Conservation (phyloP, 2,113 vertebrate species). For the Phalacrocorax carbo region DNA sequence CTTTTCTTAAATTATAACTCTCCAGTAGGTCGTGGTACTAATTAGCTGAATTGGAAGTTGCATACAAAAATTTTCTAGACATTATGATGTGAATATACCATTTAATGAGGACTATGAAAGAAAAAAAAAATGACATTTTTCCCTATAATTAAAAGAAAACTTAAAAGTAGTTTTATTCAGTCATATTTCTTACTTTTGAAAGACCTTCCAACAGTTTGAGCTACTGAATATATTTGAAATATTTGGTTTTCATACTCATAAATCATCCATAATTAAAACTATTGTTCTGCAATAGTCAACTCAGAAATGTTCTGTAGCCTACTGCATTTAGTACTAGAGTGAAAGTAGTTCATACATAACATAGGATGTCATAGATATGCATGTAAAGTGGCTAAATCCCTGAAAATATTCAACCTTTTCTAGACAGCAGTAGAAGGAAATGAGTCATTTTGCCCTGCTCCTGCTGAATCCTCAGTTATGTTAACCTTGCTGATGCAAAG, state of each 20-base stretch:
- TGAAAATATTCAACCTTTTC: neutral
- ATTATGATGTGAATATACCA: slow-evolving; percentile 37
- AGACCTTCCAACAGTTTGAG: neutral
- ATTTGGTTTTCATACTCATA: neutral
- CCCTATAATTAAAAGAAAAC: slow-evolving; percentile 38
- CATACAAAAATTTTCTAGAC: neutral
- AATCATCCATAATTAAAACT: neutral
- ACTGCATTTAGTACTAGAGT: neutral
- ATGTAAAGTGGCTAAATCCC: neutral
- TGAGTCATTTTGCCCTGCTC: neutral
- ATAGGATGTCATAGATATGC: neutral
- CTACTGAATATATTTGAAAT: slow-evolving; percentile 12
- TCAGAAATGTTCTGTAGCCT: neutral
- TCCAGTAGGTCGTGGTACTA: slow-evolving; percentile 7
- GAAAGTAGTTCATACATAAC: neutral
- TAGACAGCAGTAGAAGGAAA: neutral
- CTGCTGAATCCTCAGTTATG: neutral
- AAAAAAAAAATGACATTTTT: slow-evolving; percentile 6
- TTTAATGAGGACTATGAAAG: slow-evolving; percentile 44
- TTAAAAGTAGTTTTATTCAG: neutral
- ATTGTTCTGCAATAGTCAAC: neutral
- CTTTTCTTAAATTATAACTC: slow-evolving; percentile 35
- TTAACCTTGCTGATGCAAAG: neutral
- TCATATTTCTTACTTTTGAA: slow-evolving; percentile 39
- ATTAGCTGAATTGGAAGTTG: slow-evolving; percentile 28